Evolutionary conservation across 2,113 vertebrate genomes (phyloP).

Genomic region (Lota lota): DNA sequence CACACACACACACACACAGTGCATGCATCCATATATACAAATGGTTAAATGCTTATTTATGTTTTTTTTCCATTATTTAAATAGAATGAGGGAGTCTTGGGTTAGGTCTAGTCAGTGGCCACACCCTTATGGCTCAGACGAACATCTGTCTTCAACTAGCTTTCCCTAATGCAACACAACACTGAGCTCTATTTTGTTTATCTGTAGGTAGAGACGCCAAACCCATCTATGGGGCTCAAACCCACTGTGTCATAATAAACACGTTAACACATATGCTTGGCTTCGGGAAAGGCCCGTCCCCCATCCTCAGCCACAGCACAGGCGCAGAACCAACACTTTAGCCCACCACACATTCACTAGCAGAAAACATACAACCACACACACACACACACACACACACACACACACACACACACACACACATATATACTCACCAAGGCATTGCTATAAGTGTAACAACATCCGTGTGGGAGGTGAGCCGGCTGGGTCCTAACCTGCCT

Average conservation of each 20-base stretch:
- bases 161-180: conserved; percentile 2
- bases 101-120: conserved; percentile 32
- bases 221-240: conserved; percentile 38
- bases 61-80: conserved; percentile 33
- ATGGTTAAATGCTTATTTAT: too few relatives aligned
- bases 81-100: conserved; percentile 30
- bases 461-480: conserved; percentile 64
- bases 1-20: too few relatives aligned
- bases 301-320: conserved; percentile 34
- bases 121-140: conserved; percentile 44
- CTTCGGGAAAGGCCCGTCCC: conserved; percentile 42
- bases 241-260: conserved; percentile 7
- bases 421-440: conserved; percentile 12
- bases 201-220: conserved; percentile 34
- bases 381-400: conserved; percentile 25
- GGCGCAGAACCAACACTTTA: conserved; percentile 29
- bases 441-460: conserved; percentile 43
- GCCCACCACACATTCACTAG: conserved; percentile 30
- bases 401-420: conserved; percentile 32
- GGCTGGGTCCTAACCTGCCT: conserved; percentile 45
- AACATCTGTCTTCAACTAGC: conserved; percentile 54
- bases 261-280: conserved; percentile 33
- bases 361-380: conserved; percentile 13
- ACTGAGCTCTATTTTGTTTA: conserved; percentile 24
- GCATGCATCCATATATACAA: too few relatives aligned